Evolutionary conservation across 64 coral and sea anemone genomes (phyloP).

Genomic region (Exaiptasia diaphana): DNA sequence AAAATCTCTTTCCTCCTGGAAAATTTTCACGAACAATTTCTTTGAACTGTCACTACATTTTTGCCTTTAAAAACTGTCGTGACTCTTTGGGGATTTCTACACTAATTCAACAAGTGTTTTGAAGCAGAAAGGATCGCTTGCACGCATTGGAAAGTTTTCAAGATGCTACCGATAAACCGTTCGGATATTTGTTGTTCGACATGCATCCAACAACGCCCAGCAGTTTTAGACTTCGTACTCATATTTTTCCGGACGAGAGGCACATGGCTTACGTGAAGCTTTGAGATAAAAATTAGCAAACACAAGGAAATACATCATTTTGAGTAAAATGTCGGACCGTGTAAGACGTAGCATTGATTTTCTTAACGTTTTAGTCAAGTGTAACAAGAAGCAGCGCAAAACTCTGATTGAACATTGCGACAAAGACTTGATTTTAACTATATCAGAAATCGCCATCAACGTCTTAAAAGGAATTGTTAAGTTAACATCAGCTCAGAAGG

Average conservation of each 20-base stretch:
- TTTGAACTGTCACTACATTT: slow-evolving; percentile 9
- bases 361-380: background rate
- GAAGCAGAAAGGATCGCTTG: background rate
- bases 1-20: slow-evolving; percentile 33
- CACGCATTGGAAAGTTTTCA: background rate
- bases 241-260: background rate
- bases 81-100: background rate
- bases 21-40: background rate
- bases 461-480: background rate
- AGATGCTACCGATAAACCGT: background rate
- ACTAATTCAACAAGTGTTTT: background rate
- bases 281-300: background rate
- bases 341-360: background rate
- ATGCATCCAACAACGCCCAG: slow-evolving; percentile 4
- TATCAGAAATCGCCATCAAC: background rate
- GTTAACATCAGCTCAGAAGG: background rate
- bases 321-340: background rate
- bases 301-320: background rate
- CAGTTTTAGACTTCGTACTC: background rate
- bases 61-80: slow-evolving; percentile 9
- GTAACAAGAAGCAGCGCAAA: background rate
- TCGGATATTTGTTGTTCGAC: slow-evolving; percentile 11
- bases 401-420: background rate
- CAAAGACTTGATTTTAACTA: background rate
- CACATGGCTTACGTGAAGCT: background rate